Percentiles rank a stretch among this genome's conserved stretches.
Conservation (phyloP, 2,113 vertebrate species). For the Hucho hucho region DNA sequence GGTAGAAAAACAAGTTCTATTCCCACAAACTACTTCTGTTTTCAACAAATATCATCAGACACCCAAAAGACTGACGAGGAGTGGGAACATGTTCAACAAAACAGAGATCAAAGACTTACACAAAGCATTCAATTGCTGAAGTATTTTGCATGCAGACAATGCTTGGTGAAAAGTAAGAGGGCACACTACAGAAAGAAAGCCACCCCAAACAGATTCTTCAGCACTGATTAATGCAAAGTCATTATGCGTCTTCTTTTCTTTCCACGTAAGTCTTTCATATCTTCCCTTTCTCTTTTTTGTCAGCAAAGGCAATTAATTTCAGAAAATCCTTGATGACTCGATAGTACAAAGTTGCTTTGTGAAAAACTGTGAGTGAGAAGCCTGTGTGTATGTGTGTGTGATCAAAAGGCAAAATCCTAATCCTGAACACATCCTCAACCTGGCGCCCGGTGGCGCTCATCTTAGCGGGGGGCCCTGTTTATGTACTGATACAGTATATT, state of each 20-base stretch:
- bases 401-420: conserved; percentile 15
- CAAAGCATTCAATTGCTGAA: neutral
- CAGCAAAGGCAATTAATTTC: conserved; percentile 44
- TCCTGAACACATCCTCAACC: conserved; percentile 10
- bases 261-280: conserved; percentile 18
- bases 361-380: conserved; percentile 36
- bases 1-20: no score
- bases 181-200: conserved; percentile 15
- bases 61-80: neutral
- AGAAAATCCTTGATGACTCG: conserved; percentile 33
- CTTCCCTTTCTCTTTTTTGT: conserved; percentile 23
- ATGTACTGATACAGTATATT: neutral
- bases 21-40: no score
- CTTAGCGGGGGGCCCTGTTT: neutral
- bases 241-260: neutral
- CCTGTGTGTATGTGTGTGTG: conserved; percentile 13
- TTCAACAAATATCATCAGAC: neutral
- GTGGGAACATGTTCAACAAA: conserved; percentile 13
- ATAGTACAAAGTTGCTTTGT: conserved; percentile 25
- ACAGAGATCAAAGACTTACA: conserved; percentile 18
- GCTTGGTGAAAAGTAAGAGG: neutral
- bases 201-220: conserved; percentile 18
- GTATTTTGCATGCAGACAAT: conserved; percentile 32
- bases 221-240: conserved; percentile 31
- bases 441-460: neutral